A percentile compares a stretch with the other conserved stretches of the same genome.
phyloP scores from a whole-genome alignment of 1,140 invertebrate species.

The Pogonognathellus flavescens region DNA sequence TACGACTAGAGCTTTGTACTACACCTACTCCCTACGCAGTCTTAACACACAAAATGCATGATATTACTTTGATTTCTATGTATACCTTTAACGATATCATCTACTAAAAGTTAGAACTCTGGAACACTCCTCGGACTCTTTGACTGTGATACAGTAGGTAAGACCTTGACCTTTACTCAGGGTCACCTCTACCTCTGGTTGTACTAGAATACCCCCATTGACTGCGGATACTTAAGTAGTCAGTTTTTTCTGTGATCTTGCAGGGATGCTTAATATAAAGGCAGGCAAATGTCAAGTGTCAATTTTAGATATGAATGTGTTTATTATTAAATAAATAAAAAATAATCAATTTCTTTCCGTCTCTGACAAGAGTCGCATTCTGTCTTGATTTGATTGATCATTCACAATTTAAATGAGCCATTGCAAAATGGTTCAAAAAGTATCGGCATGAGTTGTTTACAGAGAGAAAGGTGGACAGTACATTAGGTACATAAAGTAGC shows the following conservation, averaged over 20 bases:
- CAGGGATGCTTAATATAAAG: not conserved
- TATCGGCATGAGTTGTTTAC: too few species aligned
- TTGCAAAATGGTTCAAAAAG: too few species aligned
- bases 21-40: not conserved
- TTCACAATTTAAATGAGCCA: too few species aligned
- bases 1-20: too few species aligned
- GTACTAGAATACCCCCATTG: not conserved
- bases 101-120: not conserved
- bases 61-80: too few species aligned
- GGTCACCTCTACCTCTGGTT: not conserved
- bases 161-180: conserved; percentile 28
- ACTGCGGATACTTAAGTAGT: not conserved
- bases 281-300: not conserved
- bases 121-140: too few species aligned
- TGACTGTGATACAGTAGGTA: not conserved
- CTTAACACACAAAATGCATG: not conserved
- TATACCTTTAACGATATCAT: not conserved
- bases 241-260: not conserved
- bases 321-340: conserved; percentile 1
- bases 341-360: not conserved
- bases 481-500: too few species aligned
- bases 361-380: too few species aligned
- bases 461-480: too few species aligned
- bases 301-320: not conserved
- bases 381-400: too few species aligned